Conservation (phyloP, 1,140 invertebrate genomes). For the Formica selysi region DNA sequence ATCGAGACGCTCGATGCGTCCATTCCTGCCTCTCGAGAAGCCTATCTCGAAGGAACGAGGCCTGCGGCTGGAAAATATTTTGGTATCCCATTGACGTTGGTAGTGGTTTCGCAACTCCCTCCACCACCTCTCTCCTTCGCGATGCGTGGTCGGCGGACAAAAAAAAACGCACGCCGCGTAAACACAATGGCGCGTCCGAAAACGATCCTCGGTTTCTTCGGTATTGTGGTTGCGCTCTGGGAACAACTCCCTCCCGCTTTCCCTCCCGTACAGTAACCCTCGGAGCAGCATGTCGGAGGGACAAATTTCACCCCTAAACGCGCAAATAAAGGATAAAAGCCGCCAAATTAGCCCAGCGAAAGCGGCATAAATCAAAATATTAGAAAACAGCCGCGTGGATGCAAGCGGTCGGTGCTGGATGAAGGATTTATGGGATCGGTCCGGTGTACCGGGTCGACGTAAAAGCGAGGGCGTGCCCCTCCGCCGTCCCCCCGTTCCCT, state of each 20-base stretch:
- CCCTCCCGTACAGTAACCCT: background rate
- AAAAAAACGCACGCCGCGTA: conserved; percentile 53
- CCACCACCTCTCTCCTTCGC: conserved; percentile 11
- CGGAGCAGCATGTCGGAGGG: conserved; percentile 52
- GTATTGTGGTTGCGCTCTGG: conserved; percentile 61
- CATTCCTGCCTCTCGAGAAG: conserved; percentile 7
- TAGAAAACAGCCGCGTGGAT: conserved; percentile 81
- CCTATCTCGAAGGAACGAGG: background rate
- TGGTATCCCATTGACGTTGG: conserved; percentile 50
- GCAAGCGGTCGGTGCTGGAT: conserved; percentile 72
- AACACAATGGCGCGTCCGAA: conserved; percentile 68
- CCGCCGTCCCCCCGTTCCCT: conserved; percentile 30
- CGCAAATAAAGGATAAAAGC: conserved; percentile 84
- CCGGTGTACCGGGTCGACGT: conserved; percentile 62
- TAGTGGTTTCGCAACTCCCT: conserved; percentile 57
- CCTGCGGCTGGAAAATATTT: conserved; percentile 64
- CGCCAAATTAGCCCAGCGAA: conserved; percentile 83
- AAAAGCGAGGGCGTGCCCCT: conserved; percentile 73
- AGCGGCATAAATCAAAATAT: conserved; percentile 85
- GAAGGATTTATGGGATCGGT: conserved; percentile 84
- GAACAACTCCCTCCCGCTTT: conserved; percentile 28
- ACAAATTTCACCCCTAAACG: conserved; percentile 83
- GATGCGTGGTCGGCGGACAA: conserved; percentile 47
- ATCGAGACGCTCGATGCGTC: background rate
- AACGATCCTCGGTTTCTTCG: conserved; percentile 63